A percentile compares a stretch with the other conserved stretches of the same genome.
Evolutionary conservation across 2,113 vertebrate species (phyloP).

Genomic region (Leptodactylus fuscus): DNA sequence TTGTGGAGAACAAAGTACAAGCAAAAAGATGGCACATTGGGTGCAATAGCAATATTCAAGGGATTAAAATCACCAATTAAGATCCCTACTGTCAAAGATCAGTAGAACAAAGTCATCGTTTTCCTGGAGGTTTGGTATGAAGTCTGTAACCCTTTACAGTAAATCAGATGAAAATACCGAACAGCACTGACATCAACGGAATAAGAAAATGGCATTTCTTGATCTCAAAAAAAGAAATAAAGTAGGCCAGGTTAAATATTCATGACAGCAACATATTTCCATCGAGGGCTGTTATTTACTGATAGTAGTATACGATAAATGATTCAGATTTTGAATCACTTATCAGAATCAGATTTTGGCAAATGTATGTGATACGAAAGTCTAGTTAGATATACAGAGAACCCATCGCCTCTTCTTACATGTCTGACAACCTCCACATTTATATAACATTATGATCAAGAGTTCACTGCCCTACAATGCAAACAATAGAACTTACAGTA

Average conservation of each 20-base stretch:
- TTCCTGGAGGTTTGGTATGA: slow-evolving; percentile 61
- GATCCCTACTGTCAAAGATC: slow-evolving; percentile 60
- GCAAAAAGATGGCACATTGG: slow-evolving; percentile 29
- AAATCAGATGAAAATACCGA: neutral
- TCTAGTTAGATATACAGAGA: too few species aligned
- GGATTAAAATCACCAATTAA: slow-evolving; percentile 64
- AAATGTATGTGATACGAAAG: too few species aligned
- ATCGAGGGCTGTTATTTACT: neutral
- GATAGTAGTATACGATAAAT: neutral
- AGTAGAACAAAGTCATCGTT: slow-evolving; percentile 58
- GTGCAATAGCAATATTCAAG: slow-evolving; percentile 46
- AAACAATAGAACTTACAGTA: too few species aligned
- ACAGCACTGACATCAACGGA: neutral
- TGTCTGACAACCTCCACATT: too few species aligned
- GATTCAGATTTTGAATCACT: too few species aligned
- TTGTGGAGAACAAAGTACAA: slow-evolving; percentile 56
- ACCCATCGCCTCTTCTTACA: too few species aligned
- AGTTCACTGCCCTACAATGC: too few species aligned
- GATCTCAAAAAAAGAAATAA: neutral
- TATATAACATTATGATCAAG: too few species aligned
- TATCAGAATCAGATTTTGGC: too few species aligned
- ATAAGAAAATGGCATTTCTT: neutral
- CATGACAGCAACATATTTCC: neutral
- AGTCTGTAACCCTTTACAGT: slow-evolving; percentile 52
- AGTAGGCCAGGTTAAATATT: neutral